Evolutionary conservation across 2,113 vertebrate genomes (phyloP), one percentile per base, ranked within the genome.

Genomic region (Cygnus atratus): DNA sequence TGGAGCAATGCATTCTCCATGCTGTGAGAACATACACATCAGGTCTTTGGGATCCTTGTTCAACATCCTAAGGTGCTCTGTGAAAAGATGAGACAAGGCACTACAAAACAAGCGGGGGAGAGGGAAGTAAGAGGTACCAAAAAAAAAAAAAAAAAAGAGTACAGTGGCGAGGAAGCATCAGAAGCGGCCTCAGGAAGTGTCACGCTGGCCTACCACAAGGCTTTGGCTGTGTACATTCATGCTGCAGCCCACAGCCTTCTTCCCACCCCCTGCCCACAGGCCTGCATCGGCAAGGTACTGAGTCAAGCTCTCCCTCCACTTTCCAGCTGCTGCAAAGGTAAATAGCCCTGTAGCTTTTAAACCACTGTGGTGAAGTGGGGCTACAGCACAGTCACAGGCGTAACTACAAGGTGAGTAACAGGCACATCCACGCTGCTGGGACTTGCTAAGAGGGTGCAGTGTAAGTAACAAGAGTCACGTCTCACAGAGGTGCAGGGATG

Each of bases 51-150:
- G 21, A 4, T 67, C 44, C 52, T 81, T 43, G 26, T 44, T 54
- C 57, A 16, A 0, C 3, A 15, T 33, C 57, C 74, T 55, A 39
- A 77, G 13, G 13, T 2, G 0, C 74, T 78, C 22, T 3, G 24
- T 10, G 13, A 82, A 91, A 66, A 44, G 24, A 0, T 33, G 41
- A 85, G 18, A 33, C 0, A 2, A 39, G 14, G 28, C 10, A 31
- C 20, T 43, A 39, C 0, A 1, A 74, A 75, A 84, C 7, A 58
- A 77, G 22, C 0, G 1, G 50, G 28, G 52, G 5, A 73, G 13
- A 7, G 17, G 5, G 20, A 86, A 90, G 37, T 29, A 46, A 44
- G 21, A 55, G 5, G 6, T 1, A 43, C 46, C 26, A 57, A 5
- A 55, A 33, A 9, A 17, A 11, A 55, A 54, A 52, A 54, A 28